A percentile compares a stretch with the other conserved stretches of the same genome.
Evolutionary conservation across 1,140 invertebrate genomes (phyloP).

Genomic region (Nixonia krombeini): DNA sequence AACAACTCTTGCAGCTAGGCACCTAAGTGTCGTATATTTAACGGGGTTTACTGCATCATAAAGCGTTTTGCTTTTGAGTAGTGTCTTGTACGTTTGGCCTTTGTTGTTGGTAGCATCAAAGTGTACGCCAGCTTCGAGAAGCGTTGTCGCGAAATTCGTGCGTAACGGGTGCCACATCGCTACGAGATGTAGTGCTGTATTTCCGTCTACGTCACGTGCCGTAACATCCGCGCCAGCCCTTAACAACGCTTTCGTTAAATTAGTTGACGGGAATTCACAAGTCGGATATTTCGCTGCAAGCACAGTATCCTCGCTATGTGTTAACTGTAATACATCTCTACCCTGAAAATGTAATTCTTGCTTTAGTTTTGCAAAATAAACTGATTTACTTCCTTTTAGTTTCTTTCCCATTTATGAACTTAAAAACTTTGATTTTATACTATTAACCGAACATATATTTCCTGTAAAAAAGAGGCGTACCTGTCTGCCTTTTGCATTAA

Average conservation of each 20-base stretch:
- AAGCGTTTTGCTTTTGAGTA: slow-evolving; percentile 76
- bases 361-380: too few species aligned
- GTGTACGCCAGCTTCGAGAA: slow-evolving; percentile 87
- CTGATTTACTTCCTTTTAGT: too few species aligned
- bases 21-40: slow-evolving; percentile 84
- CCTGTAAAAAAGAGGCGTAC: slow-evolving; percentile 28
- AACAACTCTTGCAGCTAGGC: slow-evolving; percentile 84
- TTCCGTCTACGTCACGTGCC: slow-evolving; percentile 81
- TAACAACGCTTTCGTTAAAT: slow-evolving; percentile 83
- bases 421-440: too few species aligned
- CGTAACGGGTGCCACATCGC: slow-evolving; percentile 77
- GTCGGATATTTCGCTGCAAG: slow-evolving; percentile 80
- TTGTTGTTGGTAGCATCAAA: slow-evolving; percentile 88
- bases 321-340: slow-evolving; percentile 86
- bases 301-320: slow-evolving; percentile 75
- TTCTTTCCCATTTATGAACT: too few species aligned
- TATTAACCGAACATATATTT: neutral
- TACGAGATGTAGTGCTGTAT: slow-evolving; percentile 87
- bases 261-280: slow-evolving; percentile 81
- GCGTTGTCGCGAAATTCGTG: slow-evolving; percentile 76
- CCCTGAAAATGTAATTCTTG: too few species aligned
- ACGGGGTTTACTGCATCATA: slow-evolving; percentile 82
- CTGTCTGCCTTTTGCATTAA: slow-evolving; percentile 75
- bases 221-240: slow-evolving; percentile 87
- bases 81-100: slow-evolving; percentile 82